Evolutionary conservation across 2,888 invertebrate species (phyloP).

Genomic region (Drosophila percnosoma): DNA sequence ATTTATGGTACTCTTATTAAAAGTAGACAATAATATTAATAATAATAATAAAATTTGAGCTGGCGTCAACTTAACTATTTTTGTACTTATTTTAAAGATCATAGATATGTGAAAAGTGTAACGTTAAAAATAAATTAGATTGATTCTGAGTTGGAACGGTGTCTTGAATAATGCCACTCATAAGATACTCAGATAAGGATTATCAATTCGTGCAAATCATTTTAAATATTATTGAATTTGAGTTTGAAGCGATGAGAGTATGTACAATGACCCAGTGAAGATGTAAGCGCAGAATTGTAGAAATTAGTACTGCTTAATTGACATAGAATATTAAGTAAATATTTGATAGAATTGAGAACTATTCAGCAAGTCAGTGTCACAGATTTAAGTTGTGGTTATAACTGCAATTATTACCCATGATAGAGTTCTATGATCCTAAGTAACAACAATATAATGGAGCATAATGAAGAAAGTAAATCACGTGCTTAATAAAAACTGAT

Average conservation of each 20-base stretch:
- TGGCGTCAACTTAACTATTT: background rate
- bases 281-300: background rate
- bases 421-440: background rate
- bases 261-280: background rate
- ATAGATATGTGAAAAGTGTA: background rate
- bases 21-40: too few relatives aligned
- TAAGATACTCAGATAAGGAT: background rate
- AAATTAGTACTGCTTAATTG: background rate
- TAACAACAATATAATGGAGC: background rate
- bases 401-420: background rate
- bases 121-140: background rate
- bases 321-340: background rate
- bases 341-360: background rate
- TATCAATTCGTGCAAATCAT: background rate
- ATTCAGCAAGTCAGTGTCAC: background rate
- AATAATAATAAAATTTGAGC: background rate
- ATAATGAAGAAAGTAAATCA: background rate
- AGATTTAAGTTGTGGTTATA: background rate
- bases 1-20: background rate
- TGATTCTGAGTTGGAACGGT: background rate
- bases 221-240: background rate
- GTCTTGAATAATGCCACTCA: background rate
- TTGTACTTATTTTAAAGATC: background rate
- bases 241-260: background rate
- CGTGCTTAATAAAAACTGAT: background rate